phyloP scores from a whole-genome alignment of 2,113 vertebrate species.

The Hippocampus zosterae region DNA sequence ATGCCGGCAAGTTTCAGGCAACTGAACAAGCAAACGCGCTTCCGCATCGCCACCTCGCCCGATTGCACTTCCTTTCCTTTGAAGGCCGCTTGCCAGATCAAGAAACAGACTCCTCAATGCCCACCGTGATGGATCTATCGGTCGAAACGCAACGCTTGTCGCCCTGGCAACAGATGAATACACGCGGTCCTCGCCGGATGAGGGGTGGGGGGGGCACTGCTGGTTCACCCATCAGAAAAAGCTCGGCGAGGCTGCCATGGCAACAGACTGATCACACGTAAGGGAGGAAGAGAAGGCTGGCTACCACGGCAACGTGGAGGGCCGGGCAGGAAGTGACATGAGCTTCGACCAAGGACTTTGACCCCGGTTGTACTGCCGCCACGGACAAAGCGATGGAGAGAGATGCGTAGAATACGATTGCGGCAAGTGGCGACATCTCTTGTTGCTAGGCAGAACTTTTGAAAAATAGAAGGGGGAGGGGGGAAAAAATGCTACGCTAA shows the following conservation, averaged over 20 bases:
- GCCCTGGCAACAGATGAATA: constrained; percentile 76
- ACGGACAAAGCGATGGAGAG: constrained; percentile 10
- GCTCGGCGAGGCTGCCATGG: constrained; percentile 70
- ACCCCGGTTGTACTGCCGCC: constrained; percentile 32
- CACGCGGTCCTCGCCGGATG: constrained; percentile 45
- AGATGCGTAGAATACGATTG: background rate
- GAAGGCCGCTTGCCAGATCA: constrained; percentile 49
- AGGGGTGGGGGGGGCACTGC: constrained; percentile 36
- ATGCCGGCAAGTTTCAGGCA: background rate
- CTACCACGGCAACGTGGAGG: constrained; percentile 57
- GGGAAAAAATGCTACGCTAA: background rate
- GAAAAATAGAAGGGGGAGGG: no score
- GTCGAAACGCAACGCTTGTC: constrained; percentile 48
- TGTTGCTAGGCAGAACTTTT: background rate
- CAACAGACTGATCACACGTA: constrained; percentile 73
- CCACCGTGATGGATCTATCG: constrained; percentile 53
- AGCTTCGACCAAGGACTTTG: constrained; percentile 58
- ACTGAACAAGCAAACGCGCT: background rate
- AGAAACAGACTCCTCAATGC: constrained; percentile 60
- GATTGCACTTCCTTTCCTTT: constrained; percentile 36
- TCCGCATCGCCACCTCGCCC: background rate
- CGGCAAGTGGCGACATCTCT: background rate
- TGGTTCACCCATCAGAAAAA: constrained; percentile 64
- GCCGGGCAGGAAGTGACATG: constrained; percentile 61
- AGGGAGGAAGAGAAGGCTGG: constrained; percentile 29